Evolutionary conservation across 2,113 vertebrate genomes (phyloP).

Genomic region (Larimichthys crocea): DNA sequence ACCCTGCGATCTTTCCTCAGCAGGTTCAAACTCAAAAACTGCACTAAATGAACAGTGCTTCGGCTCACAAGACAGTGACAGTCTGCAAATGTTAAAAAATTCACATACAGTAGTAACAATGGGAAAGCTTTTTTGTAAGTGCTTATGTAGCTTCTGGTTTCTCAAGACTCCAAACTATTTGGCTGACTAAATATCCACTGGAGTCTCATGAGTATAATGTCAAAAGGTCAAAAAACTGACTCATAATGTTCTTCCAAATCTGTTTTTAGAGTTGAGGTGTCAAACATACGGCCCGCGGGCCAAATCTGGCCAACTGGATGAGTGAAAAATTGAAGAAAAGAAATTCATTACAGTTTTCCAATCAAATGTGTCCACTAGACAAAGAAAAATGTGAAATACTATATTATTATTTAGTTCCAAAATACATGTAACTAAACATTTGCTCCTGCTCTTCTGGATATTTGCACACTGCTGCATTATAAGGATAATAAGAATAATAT

Average conservation of each 20-base stretch:
- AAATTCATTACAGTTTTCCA: too few relatives aligned
- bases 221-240: slow-evolving; percentile 7
- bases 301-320: too few relatives aligned
- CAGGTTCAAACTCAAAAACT: not conserved
- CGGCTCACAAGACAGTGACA: not conserved
- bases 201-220: not conserved
- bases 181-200: not conserved
- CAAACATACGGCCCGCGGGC: too few relatives aligned
- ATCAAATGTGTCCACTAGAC: too few relatives aligned
- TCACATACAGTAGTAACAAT: not conserved
- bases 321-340: too few relatives aligned
- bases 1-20: not conserved
- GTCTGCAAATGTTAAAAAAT: not conserved
- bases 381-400: too few relatives aligned
- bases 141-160: not conserved
- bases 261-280: not conserved
- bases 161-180: not conserved
- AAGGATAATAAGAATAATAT: too few relatives aligned
- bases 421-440: too few relatives aligned
- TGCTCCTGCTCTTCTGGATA: too few relatives aligned
- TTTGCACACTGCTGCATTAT: too few relatives aligned
- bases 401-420: too few relatives aligned
- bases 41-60: not conserved
- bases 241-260: not conserved
- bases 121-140: not conserved